Conservation (phyloP, 2,797 vertebrate genomes). For the Rhinella marina region DNA sequence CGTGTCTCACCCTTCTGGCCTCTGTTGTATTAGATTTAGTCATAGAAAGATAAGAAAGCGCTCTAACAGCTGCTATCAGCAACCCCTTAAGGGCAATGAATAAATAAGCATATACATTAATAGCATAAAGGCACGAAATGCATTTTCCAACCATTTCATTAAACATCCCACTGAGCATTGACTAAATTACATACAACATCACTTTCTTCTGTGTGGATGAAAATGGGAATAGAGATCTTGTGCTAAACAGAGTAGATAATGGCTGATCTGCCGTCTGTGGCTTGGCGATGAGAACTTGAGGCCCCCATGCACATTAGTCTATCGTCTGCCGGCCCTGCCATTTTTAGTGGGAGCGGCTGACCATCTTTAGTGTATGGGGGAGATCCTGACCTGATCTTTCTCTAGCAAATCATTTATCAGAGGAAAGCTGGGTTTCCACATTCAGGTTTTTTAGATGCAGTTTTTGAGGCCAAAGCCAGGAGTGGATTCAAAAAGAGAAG, state of each 20-base stretch:
- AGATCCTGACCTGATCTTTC: too few relatives aligned
- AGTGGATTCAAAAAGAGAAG: too few relatives aligned
- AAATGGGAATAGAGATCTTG: background rate
- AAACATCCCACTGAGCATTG: constrained; percentile 44
- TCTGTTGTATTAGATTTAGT: constrained; percentile 22
- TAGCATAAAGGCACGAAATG: constrained; percentile 33
- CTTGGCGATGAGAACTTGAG: background rate
- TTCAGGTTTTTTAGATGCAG: too few relatives aligned
- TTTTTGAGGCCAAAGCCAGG: too few relatives aligned
- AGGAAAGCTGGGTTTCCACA: too few relatives aligned
- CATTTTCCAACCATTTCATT: constrained; percentile 25
- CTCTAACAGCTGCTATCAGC: constrained; percentile 31
- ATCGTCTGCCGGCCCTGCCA: too few relatives aligned
- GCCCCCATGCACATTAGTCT: too few relatives aligned
- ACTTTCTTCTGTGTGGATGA: background rate
- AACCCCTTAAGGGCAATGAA: constrained; percentile 41
- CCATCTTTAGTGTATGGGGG: too few relatives aligned
- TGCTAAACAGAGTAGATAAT: constrained; percentile 8
- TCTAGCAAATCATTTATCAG: too few relatives aligned
- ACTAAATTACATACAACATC: constrained; percentile 33
- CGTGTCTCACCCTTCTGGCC: background rate
- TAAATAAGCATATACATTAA: constrained; percentile 51
- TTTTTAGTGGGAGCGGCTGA: too few relatives aligned
- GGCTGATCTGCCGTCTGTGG: background rate
- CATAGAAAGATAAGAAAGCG: constrained; percentile 34